Conservation (phyloP, 2,797 vertebrate genomes). For the Semotilus atromaculatus region DNA sequence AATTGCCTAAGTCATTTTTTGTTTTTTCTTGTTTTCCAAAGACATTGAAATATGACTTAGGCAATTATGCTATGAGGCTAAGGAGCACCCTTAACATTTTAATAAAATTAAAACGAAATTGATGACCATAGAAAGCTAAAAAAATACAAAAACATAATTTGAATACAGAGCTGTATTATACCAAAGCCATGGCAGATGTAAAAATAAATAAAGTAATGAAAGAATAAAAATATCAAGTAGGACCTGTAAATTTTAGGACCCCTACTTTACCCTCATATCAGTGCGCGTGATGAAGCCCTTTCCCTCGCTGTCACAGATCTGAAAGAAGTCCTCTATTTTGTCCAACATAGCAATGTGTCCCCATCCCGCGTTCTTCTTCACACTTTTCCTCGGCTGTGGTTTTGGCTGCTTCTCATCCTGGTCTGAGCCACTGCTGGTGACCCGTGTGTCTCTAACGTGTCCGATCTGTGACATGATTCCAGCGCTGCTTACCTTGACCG, state of each 20-base stretch:
- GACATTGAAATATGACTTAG: too few relatives aligned
- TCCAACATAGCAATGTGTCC: conserved; percentile 73
- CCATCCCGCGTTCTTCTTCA: conserved; percentile 63
- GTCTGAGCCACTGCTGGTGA: conserved; percentile 23
- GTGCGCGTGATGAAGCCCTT: conserved; percentile 87
- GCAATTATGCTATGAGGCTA: too few relatives aligned
- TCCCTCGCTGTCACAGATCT: conserved; percentile 87
- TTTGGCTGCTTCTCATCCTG: conserved; percentile 63
- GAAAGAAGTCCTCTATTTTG: conserved; percentile 90
- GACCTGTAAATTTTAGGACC: neutral
- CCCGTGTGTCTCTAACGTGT: neutral
- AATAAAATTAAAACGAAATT: too few relatives aligned
- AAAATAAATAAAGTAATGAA: neutral
- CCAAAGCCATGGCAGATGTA: too few relatives aligned
- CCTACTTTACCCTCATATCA: conserved; percentile 87
- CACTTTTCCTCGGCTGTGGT: neutral
- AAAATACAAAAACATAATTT: neutral
- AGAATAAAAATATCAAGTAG: neutral
- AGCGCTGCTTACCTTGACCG: neutral
- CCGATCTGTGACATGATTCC: conserved; percentile 41
- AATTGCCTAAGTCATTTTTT: too few relatives aligned
- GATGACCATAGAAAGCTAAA: neutral
- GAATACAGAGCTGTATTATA: too few relatives aligned
- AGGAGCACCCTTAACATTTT: neutral
- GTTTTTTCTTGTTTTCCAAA: too few relatives aligned